A percentile compares a stretch with the other conserved stretches of the same genome.
Evolutionary conservation across 2,888 invertebrate species (phyloP).

Genomic region (Idaea dimidiata): DNA sequence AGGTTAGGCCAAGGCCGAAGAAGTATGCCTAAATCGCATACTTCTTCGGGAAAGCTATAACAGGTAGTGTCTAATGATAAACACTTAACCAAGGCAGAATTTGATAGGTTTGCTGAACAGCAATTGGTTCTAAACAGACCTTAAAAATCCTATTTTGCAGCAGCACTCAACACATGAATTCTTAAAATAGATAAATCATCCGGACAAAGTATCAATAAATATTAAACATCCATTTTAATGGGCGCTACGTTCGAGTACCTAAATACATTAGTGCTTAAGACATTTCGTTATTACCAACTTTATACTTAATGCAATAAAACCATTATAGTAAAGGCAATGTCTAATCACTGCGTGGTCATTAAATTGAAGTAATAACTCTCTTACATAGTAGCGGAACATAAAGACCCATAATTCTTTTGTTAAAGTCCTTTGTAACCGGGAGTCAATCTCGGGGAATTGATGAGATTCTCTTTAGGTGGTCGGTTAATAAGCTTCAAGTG

Average conservation of each 20-base stretch:
- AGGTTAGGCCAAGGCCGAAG: too few species aligned
- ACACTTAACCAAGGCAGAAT: background rate
- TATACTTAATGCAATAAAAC: conserved; percentile 71
- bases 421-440: conserved; percentile 66
- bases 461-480: conserved; percentile 75
- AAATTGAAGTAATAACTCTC: conserved; percentile 73
- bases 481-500: conserved; percentile 68
- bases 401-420: conserved; percentile 73
- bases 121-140: background rate
- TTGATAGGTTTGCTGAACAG: background rate
- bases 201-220: conserved; percentile 38
- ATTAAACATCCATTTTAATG: conserved; percentile 50
- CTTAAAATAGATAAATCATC: conserved; percentile 21
- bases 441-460: conserved; percentile 58
- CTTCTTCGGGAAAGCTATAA: too few species aligned
- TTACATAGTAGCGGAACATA: conserved; percentile 71
- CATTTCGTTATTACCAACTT: conserved; percentile 50
- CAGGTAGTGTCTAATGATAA: background rate
- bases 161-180: background rate
- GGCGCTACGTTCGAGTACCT: conserved; percentile 28
- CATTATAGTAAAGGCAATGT: conserved; percentile 62
- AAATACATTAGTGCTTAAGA: conserved; percentile 46
- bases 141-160: background rate
- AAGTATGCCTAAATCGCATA: too few species aligned
- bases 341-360: conserved; percentile 73